A percentile compares a stretch with the other conserved stretches of the same genome.
phyloP scores from a whole-genome alignment of 37 sponge, comb jelly and placozoan genomes.

The Spongilla lacustris region DNA sequence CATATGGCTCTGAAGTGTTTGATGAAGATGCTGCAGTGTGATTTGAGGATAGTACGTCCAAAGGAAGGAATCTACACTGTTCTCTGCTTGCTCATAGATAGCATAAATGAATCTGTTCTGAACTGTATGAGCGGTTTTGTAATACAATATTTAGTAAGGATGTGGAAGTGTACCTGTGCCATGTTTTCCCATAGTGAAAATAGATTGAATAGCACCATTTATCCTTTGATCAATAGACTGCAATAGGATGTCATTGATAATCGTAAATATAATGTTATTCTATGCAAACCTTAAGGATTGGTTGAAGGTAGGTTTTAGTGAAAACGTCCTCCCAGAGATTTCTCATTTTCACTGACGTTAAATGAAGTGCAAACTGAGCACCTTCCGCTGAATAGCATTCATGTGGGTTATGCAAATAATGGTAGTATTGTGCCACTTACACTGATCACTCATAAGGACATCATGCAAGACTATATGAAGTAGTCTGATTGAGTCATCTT shows the following conservation, averaged over 20 bases:
- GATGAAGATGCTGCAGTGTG: slow-evolving; percentile 30
- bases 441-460: slow-evolving; percentile 16
- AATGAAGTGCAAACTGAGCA: background rate
- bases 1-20: slow-evolving; percentile 3
- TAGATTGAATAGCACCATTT: background rate
- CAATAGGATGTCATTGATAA: background rate
- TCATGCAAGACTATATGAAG: slow-evolving; percentile 47
- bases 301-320: slow-evolving; percentile 1
- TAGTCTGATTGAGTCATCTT: slow-evolving; percentile 43
- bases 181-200: background rate
- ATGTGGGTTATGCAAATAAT: background rate
- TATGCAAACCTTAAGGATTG: background rate
- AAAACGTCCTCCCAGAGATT: slow-evolving; percentile 16
- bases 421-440: background rate
- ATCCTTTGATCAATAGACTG: background rate
- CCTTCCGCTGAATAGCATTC: background rate
- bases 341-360: slow-evolving; percentile 3
- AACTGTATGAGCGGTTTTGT: background rate
- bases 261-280: background rate
- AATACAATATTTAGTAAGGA: background rate
- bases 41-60: slow-evolving; percentile 49
- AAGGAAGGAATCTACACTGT: background rate
- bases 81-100: slow-evolving; percentile 25
- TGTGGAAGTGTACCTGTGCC: background rate
- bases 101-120: slow-evolving; percentile 32